Evolutionary conservation across 2,113 vertebrate species (phyloP).

Genomic region (Alethe diademata): DNA sequence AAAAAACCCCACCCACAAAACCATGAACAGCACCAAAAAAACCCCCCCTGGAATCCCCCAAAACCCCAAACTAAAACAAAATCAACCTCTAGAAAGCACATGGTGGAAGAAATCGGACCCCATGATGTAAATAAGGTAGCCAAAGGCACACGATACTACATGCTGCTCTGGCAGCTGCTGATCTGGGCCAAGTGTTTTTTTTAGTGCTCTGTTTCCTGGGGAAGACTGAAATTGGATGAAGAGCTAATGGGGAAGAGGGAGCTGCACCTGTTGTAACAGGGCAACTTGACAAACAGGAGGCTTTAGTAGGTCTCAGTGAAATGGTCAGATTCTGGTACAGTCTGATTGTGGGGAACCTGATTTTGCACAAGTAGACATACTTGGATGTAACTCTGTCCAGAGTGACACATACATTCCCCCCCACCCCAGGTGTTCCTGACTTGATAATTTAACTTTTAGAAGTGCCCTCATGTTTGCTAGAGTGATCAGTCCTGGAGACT

Average conservation of each 20-base stretch:
- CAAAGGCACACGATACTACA: fast-evolving
- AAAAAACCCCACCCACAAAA: not conserved
- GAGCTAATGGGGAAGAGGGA: not conserved
- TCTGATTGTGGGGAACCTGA: not conserved
- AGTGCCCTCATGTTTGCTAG: not conserved
- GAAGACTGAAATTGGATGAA: not conserved
- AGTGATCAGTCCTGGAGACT: not conserved
- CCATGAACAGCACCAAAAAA: not conserved
- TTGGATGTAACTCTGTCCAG: not conserved
- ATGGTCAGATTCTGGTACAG: not conserved
- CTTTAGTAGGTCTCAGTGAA: not conserved
- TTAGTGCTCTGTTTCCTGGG: not conserved
- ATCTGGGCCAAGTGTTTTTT: not conserved
- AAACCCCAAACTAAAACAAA: not conserved
- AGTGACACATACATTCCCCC: fast-evolving
- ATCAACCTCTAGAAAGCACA: not conserved
- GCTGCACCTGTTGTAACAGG: not conserved
- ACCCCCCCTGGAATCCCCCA: fast-evolving
- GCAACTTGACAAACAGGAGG: not conserved
- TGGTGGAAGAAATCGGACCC: not conserved
- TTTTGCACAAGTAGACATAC: fast-evolving
- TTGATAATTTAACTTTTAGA: not conserved
- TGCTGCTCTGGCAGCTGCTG: not conserved
- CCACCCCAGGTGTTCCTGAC: not conserved
- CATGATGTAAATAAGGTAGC: not conserved